Conservation (phyloP, 2,888 invertebrate genomes). For the Metopia argyrocephala region DNA sequence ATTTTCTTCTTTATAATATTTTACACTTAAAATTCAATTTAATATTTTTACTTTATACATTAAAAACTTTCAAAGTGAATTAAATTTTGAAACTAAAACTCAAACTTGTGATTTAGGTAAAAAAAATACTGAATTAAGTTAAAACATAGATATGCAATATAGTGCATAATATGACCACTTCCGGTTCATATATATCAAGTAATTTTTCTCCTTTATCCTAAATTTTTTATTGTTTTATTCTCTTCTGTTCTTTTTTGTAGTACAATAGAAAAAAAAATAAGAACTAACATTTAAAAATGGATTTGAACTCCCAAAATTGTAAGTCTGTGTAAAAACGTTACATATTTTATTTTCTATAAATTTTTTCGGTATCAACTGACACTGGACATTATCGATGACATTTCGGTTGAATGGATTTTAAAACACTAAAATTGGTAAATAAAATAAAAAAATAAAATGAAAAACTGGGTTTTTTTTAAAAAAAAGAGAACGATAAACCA, state of each 20-base stretch:
- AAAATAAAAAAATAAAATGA: background rate
- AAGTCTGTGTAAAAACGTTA: constrained; percentile 6
- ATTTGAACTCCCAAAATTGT: background rate
- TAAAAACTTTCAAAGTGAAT: no score
- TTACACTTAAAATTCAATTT: no score
- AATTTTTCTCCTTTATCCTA: constrained; percentile 1
- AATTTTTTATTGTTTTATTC: background rate
- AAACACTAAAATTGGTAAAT: constrained; percentile 50
- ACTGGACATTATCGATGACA: constrained; percentile 58
- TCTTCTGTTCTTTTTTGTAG: background rate
- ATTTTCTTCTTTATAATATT: no score
- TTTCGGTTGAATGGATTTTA: constrained; percentile 59
- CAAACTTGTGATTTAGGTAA: no score
- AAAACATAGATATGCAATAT: constrained; percentile 21
- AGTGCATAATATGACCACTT: constrained; percentile 50
- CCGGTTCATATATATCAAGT: constrained; percentile 30
- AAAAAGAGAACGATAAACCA: background rate
- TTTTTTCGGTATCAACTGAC: constrained; percentile 24
- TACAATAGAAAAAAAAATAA: no score
- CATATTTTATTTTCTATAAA: constrained; percentile 8
- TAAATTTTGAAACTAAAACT: no score
- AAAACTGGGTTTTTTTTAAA: no score
- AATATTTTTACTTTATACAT: no score
- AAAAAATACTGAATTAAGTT: background rate
- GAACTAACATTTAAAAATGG: background rate